phyloP scores from a whole-genome alignment of 2,113 vertebrate genomes.

The Hemicordylus capensis region DNA sequence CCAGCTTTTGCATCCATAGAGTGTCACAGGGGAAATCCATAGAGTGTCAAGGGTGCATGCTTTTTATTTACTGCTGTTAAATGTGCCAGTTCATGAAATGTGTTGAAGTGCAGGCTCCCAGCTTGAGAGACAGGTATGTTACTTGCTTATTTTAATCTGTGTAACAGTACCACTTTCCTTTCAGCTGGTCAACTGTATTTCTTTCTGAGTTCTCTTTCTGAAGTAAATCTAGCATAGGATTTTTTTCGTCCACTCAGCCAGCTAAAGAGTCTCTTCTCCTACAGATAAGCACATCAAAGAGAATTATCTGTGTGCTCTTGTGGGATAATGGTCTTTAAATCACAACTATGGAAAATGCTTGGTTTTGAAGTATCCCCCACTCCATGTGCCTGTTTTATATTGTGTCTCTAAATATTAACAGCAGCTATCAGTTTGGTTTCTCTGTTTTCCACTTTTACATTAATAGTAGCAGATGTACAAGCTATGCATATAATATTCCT shows the following conservation, averaged over 20 bases:
- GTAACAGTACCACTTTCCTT: background rate
- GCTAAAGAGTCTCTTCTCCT: conserved; percentile 2
- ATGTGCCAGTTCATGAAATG: background rate
- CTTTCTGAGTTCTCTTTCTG: background rate
- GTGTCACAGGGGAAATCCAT: too few relatives aligned
- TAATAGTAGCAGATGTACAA: background rate
- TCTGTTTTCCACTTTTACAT: background rate
- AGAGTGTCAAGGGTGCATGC: background rate
- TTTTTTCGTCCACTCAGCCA: background rate
- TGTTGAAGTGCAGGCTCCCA: background rate
- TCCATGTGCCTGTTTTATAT: background rate
- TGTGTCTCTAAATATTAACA: background rate
- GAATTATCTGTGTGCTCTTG: background rate
- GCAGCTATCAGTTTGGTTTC: background rate
- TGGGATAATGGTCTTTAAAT: background rate
- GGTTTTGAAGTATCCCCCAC: background rate
- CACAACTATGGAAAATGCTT: background rate
- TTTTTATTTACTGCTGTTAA: background rate
- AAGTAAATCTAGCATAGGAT: background rate
- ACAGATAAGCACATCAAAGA: background rate
- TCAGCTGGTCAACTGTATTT: background rate
- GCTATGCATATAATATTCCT: too few relatives aligned
- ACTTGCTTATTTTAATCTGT: background rate
- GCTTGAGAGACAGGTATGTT: background rate
- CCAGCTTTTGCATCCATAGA: too few relatives aligned